These are phyloP conservation scores for Ypsolopha scabrella DNA, from an alignment of 2,888 invertebrate species.

Conservation along the genomic window DNA sequence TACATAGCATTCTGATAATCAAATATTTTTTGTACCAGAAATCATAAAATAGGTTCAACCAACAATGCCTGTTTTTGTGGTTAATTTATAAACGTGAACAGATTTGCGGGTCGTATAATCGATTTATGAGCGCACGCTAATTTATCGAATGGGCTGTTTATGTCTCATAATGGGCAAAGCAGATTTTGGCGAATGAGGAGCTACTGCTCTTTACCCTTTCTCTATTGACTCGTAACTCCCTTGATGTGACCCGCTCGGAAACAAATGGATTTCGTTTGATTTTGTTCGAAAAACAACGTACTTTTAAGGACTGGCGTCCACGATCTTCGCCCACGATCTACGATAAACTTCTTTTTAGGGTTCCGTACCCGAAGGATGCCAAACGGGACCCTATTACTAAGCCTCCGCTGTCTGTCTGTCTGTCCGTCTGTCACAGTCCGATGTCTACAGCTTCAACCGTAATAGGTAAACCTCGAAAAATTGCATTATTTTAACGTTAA, in stretches of 20 bases:
- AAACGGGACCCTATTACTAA: no score
- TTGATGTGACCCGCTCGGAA: constrained; percentile 20
- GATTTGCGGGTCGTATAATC: not conserved
- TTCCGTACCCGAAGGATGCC: no score
- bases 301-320: no score
- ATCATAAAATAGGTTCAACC: not conserved
- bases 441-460: no score
- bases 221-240: constrained; percentile 31
- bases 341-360: no score
- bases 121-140: constrained; percentile 17
- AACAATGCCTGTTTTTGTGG: not conserved
- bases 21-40: not conserved
- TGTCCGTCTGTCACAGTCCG: not conserved
- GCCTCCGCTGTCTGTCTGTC: not conserved
- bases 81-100: not conserved
- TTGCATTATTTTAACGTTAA: no score
- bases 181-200: not conserved
- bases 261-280: constrained; percentile 46
- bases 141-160: constrained; percentile 17
- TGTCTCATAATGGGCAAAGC: constrained; percentile 4
- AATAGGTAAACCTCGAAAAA: no score
- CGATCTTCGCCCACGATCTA: no score
- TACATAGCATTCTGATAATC: not conserved
- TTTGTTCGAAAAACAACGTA: constrained; percentile 18
- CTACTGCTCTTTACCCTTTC: constrained; percentile 8